phyloP scores from a whole-genome alignment of 2,113 vertebrate species.

The Gambusia affinis region DNA sequence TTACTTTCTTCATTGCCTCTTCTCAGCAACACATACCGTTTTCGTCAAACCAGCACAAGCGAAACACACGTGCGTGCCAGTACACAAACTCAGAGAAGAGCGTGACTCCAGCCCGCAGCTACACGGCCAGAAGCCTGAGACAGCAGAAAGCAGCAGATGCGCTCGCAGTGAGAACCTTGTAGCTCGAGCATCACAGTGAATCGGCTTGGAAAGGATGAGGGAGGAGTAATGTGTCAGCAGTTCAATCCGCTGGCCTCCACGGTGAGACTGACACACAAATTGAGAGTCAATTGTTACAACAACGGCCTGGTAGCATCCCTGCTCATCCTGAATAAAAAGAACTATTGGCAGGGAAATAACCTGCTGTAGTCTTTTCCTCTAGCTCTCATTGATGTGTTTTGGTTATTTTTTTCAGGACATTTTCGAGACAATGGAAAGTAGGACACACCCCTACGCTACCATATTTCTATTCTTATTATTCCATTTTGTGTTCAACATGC shows the following conservation, averaged over 20 bases:
- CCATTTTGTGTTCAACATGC: too few relatives aligned
- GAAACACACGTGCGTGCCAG: background rate
- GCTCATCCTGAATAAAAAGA: conserved; percentile 61
- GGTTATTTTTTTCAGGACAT: too few relatives aligned
- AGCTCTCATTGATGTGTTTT: too few relatives aligned
- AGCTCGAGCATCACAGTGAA: conserved; percentile 46
- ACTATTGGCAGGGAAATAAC: conserved; percentile 64
- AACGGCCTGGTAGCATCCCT: conserved; percentile 47
- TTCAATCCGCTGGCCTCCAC: conserved; percentile 25
- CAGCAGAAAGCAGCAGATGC: conserved; percentile 42
- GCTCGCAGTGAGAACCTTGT: conserved; percentile 35
- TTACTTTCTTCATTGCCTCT: conserved; percentile 24
- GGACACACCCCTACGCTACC: too few relatives aligned
- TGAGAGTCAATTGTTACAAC: conserved; percentile 50
- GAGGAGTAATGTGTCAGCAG: conserved; percentile 33
- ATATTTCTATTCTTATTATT: too few relatives aligned
- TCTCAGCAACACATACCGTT: conserved; percentile 7
- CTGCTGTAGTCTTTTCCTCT: conserved; percentile 30
- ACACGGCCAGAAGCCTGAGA: conserved; percentile 47
- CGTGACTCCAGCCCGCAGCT: conserved; percentile 56
- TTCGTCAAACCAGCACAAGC: background rate
- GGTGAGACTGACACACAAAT: conserved; percentile 43
- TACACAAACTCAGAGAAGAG: conserved; percentile 22
- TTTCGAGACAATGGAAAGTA: too few relatives aligned
- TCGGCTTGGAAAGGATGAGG: conserved; percentile 40